Percentiles rank a stretch among this genome's conserved stretches.
These are phyloP conservation scores for Drosophila virilis DNA, from an alignment of 1,140 invertebrate genomes.

Conservation along the genomic window DNA sequence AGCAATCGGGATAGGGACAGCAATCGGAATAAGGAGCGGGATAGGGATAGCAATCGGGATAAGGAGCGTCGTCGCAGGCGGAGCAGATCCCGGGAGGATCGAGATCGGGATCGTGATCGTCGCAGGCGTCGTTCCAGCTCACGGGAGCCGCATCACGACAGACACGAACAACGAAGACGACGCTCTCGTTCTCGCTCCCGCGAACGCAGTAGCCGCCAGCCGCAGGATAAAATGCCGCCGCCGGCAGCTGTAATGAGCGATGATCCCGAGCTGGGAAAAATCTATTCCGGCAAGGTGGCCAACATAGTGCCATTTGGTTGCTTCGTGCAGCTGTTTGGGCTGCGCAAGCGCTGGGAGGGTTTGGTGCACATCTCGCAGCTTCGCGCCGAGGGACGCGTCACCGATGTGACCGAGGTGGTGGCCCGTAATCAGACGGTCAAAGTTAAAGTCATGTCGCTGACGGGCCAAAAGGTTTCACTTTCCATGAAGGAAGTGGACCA, in stretches of 20 bases:
- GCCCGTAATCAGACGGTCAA: constrained; percentile 95
- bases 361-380: constrained; percentile 99
- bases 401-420: constrained; percentile 97
- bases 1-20: constrained; percentile 26
- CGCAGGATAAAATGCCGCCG: constrained; percentile 66
- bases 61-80: constrained; percentile 66
- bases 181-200: constrained; percentile 33
- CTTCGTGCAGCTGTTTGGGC: constrained; percentile 97
- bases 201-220: constrained; percentile 57
- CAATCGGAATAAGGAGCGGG: constrained; percentile 33
- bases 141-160: constrained; percentile 63
- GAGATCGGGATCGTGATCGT: constrained; percentile 42
- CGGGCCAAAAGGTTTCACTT: constrained; percentile 97
- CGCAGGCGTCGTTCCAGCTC: constrained; percentile 71
- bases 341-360: constrained; percentile 95
- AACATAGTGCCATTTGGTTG: constrained; percentile 99
- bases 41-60: constrained; percentile 30
- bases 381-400: constrained; percentile 95
- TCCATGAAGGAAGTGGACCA: constrained; percentile 99
- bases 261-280: constrained; percentile 89
- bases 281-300: constrained; percentile 97
- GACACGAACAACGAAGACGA: constrained; percentile 69
- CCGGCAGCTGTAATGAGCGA: constrained; percentile 85
- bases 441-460: constrained; percentile 95
- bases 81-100: constrained; percentile 54